Conservation (phyloP, 64 coral and sea anemone genomes). For the Pachyseris speciosa region DNA sequence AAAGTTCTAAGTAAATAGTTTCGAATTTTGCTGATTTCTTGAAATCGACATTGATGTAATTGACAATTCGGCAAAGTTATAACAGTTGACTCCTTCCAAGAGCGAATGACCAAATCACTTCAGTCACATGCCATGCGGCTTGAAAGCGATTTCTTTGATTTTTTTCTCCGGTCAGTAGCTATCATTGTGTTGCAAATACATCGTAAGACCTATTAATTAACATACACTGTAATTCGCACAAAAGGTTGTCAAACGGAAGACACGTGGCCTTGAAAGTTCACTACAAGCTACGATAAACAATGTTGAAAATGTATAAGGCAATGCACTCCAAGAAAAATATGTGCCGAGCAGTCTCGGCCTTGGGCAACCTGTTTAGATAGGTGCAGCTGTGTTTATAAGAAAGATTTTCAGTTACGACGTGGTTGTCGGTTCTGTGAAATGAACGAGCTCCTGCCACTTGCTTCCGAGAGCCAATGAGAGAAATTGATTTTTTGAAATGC, state of each 20-base stretch:
- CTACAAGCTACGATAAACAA: conserved; percentile 89
- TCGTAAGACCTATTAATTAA: conserved; percentile 87
- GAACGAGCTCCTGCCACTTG: conserved; percentile 78
- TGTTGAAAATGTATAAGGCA: conserved; percentile 59
- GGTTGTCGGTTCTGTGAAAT: conserved; percentile 83
- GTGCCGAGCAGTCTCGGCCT: conserved; percentile 30
- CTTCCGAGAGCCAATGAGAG: conserved; percentile 68
- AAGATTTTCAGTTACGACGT: conserved; percentile 74
- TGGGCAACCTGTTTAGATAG: conserved; percentile 87
- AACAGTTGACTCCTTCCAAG: not conserved
- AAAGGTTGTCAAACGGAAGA: conserved; percentile 95
- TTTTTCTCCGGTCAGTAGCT: conserved; percentile 79
- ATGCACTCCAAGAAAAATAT: conserved; percentile 65
- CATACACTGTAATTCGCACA: conserved; percentile 95
- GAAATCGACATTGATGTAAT: conserved; percentile 23
- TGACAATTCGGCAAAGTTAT: not conserved
- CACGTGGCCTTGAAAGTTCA: conserved; percentile 85
- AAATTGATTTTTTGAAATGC: conserved; percentile 85
- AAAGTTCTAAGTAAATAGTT: conserved; percentile 19
- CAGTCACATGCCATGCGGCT: not conserved
- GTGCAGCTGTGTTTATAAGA: conserved; percentile 91
- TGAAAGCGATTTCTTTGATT: conserved; percentile 20
- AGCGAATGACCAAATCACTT: not conserved
- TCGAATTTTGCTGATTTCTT: conserved; percentile 15
- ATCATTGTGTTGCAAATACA: conserved; percentile 92